Conservation (phyloP, 2,888 invertebrate species). For the Drosophila percnosoma region DNA sequence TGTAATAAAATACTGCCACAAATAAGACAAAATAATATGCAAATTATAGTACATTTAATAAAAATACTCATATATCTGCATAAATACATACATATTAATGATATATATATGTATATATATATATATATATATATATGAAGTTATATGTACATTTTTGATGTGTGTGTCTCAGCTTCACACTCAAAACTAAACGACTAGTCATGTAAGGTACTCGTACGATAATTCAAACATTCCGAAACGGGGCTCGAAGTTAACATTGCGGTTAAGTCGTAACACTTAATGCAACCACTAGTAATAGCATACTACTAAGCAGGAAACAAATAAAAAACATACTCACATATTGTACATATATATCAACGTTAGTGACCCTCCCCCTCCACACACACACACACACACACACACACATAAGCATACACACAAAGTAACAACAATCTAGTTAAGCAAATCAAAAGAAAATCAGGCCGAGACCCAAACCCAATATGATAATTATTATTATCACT, state of each 20-base stretch:
- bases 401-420: background rate
- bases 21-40: conserved; percentile 70
- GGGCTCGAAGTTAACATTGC: conserved; percentile 85
- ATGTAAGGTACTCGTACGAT: conserved; percentile 64
- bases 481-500: conserved; percentile 29
- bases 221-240: conserved; percentile 66
- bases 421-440: conserved; percentile 36
- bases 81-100: conserved; percentile 27
- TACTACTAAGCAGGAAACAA: conserved; percentile 17
- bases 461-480: conserved; percentile 30
- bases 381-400: conserved; percentile 12
- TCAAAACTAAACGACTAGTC: conserved; percentile 44
- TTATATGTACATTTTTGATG: conserved; percentile 38
- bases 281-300: conserved; percentile 46
- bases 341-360: conserved; percentile 44
- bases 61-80: conserved; percentile 36
- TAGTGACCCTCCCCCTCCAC: conserved; percentile 23
- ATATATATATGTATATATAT: conserved; percentile 29
- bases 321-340: conserved; percentile 45
- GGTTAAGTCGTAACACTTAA: conserved; percentile 66
- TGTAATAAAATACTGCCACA: conserved; percentile 82
- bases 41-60: conserved; percentile 50
- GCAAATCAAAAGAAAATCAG: conserved; percentile 24
- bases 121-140: conserved; percentile 24
- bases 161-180: conserved; percentile 41